These are phyloP conservation scores for Vanessa atalanta DNA, from an alignment of 1,140 invertebrate genomes.

Conservation along the genomic window DNA sequence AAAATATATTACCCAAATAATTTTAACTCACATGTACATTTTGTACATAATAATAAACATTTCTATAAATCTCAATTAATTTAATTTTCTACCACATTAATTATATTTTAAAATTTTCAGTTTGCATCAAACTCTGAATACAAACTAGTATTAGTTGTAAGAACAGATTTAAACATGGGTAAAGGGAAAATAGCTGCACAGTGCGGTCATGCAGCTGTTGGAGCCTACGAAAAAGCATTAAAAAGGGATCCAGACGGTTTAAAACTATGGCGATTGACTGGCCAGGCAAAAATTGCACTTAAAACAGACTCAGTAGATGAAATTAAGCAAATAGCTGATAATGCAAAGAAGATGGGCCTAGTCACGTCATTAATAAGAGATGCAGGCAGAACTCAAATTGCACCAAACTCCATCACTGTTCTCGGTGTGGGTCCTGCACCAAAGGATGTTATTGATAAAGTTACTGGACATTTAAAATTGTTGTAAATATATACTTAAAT, in stretches of 20 bases:
- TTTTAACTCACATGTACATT: too few relatives aligned
- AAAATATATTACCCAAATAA: too few relatives aligned
- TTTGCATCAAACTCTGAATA: slow-evolving; percentile 79
- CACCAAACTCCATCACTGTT: slow-evolving; percentile 92
- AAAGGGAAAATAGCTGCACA: slow-evolving; percentile 97
- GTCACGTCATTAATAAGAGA: slow-evolving; percentile 89
- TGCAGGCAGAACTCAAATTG: slow-evolving; percentile 95
- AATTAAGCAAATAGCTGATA: slow-evolving; percentile 83
- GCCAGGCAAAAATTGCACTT: slow-evolving; percentile 92
- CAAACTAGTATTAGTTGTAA: slow-evolving; percentile 92
- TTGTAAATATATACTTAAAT: slow-evolving; percentile 76
- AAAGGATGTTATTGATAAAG: slow-evolving; percentile 86
- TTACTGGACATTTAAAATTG: slow-evolving; percentile 94
- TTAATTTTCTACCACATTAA: neutral
- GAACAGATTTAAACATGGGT: slow-evolving; percentile 95
- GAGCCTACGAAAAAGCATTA: slow-evolving; percentile 87
- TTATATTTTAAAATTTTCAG: slow-evolving; percentile 46
- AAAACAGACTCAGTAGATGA: slow-evolving; percentile 87
- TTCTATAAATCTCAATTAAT: too few relatives aligned
- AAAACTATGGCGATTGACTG: slow-evolving; percentile 87
- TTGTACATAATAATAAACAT: too few relatives aligned
- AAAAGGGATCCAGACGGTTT: slow-evolving; percentile 84
- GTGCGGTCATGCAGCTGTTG: slow-evolving; percentile 93
- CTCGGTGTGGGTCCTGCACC: slow-evolving; percentile 94
- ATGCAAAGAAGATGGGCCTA: slow-evolving; percentile 86